phyloP scores from a whole-genome alignment of 2,888 invertebrate species.

The Rhimphoctona megacephalus region DNA sequence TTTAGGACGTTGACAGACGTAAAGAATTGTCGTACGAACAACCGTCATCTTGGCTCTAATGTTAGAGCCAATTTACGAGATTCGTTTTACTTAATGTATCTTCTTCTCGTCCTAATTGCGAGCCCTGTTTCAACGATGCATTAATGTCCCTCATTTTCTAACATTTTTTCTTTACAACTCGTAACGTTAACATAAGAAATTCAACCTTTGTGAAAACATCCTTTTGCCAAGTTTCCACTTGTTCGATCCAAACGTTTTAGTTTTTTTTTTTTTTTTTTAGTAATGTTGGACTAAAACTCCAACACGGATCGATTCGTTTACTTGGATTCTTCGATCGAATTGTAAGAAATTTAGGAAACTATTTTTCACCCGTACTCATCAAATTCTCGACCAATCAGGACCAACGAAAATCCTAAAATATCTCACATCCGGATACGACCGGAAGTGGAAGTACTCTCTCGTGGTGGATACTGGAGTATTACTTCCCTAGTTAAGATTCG shows the following conservation, averaged over 20 bases:
- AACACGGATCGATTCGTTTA: too few species aligned
- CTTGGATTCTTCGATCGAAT: not conserved
- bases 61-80: conserved; percentile 44
- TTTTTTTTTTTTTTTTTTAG: not conserved
- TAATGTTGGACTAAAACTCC: not conserved
- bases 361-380: not conserved
- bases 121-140: conserved; percentile 7
- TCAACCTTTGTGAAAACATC: not conserved
- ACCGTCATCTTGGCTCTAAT: conserved; percentile 3
- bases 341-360: not conserved
- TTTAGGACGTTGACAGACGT: conserved; percentile 59
- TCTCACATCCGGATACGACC: conserved; percentile 32
- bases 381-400: not conserved
- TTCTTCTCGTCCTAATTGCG: conserved; percentile 11
- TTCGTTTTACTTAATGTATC: conserved; percentile 18
- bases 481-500: conserved; percentile 51
- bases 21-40: conserved; percentile 37
- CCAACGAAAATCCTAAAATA: conserved; percentile 39
- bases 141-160: conserved; percentile 8
- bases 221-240: not conserved
- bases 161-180: not conserved
- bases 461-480: conserved; percentile 51
- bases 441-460: conserved; percentile 50
- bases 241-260: not conserved
- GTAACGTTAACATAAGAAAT: not conserved